Conservation (phyloP, 2,888 invertebrate genomes). For the Thymelicus acteon region DNA sequence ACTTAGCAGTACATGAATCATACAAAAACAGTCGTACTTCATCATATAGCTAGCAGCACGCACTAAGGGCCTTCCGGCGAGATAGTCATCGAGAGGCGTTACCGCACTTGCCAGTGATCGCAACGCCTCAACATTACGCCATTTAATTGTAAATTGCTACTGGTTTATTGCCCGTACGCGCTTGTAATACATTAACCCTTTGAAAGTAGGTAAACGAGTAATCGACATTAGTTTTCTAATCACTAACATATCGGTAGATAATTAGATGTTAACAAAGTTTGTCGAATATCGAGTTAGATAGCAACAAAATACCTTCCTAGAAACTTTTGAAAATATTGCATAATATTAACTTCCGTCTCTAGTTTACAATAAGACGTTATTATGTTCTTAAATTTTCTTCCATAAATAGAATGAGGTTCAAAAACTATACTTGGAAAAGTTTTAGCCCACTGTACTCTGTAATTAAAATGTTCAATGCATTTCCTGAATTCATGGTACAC, state of each 20-base stretch:
- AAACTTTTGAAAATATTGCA: no score
- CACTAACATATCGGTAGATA: neutral
- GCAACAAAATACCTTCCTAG: no score
- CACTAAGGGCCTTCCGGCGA: constrained; percentile 65
- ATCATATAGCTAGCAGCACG: constrained; percentile 53
- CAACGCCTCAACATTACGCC: constrained; percentile 60
- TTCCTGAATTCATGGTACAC: no score
- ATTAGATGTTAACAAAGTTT: no score
- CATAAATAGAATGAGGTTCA: no score
- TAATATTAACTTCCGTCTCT: no score
- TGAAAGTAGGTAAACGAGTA: constrained; percentile 17
- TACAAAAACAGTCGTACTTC: constrained; percentile 57
- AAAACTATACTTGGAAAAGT: no score
- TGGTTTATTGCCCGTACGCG: constrained; percentile 58
- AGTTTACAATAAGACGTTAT: no score
- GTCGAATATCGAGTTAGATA: no score
- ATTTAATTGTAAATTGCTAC: constrained; percentile 70
- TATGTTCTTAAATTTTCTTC: no score
- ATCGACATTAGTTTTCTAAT: constrained; percentile 14
- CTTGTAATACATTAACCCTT: constrained; percentile 29
- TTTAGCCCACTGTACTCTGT: no score
- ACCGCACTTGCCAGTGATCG: constrained; percentile 63
- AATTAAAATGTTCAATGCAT: no score
- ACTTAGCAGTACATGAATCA: constrained; percentile 68
- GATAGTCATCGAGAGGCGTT: constrained; percentile 75